Evolutionary conservation across 2,888 invertebrate species (phyloP).

Genomic region (Diloba caeruleocephala): DNA sequence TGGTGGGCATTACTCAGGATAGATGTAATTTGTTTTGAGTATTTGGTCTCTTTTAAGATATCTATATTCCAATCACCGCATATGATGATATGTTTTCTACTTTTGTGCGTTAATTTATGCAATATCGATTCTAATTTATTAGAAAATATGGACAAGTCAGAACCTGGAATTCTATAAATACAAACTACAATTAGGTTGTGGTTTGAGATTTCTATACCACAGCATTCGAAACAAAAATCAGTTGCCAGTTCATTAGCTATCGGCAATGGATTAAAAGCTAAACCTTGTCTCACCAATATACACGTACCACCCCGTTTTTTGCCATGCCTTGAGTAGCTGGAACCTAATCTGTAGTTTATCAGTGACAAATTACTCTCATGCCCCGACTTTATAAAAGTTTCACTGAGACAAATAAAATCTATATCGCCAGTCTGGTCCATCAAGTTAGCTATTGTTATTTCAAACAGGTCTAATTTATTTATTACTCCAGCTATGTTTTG

Average conservation of each 20-base stretch:
- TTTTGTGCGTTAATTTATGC: neutral
- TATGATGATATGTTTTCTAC: too few relatives aligned
- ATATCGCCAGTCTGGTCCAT: neutral
- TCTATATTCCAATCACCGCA: constrained; percentile 1
- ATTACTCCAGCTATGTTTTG: neutral
- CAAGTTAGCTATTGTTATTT: neutral
- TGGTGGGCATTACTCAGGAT: neutral
- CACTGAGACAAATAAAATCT: constrained; percentile 7
- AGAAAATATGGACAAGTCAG: neutral
- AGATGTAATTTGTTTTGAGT: neutral
- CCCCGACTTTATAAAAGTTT: constrained; percentile 8
- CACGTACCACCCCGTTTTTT: neutral
- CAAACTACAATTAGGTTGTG: neutral
- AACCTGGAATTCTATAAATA: constrained; percentile 3
- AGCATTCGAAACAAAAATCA: constrained; percentile 3
- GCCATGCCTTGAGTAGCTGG: neutral
- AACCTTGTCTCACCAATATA: neutral
- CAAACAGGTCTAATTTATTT: neutral
- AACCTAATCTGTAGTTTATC: constrained; percentile 1
- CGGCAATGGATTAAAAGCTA: neutral
- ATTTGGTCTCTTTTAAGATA: neutral
- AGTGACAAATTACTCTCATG: constrained; percentile 6
- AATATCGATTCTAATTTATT: neutral
- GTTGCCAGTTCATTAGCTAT: neutral
- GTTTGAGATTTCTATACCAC: neutral